Evolutionary conservation across 2,888 invertebrate species (phyloP).

Genomic region (Eumerus sabulonum): DNA sequence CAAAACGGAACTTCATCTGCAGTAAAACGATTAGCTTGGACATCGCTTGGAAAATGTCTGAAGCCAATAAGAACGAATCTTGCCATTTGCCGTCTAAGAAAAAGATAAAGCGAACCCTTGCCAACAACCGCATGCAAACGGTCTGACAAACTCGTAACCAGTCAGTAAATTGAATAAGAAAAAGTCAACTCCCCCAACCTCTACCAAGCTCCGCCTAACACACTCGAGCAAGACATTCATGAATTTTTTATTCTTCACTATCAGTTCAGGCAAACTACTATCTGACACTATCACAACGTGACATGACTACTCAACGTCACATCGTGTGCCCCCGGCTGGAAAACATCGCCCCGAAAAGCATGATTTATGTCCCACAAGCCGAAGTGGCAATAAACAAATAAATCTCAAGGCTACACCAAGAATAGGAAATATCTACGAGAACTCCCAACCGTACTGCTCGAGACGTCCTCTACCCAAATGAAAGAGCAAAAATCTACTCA

Average conservation of each 20-base stretch:
- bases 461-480: constrained; percentile 2
- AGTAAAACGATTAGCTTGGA: too few relatives aligned
- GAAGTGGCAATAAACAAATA: constrained; percentile 3
- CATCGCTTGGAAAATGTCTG: too few relatives aligned
- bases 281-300: constrained; percentile 53
- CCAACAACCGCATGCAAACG: too few relatives aligned
- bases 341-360: constrained; percentile 51
- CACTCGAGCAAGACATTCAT: too few relatives aligned
- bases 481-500: constrained; percentile 38
- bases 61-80: too few relatives aligned
- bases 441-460: not conserved
- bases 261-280: constrained; percentile 16
- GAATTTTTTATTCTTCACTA: not conserved
- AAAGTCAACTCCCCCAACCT: too few relatives aligned
- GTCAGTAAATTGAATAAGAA: too few relatives aligned
- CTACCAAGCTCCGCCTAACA: too few relatives aligned
- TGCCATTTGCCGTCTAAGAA: too few relatives aligned
- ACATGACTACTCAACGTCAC: constrained; percentile 31
- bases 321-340: constrained; percentile 9
- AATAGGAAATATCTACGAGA: not conserved
- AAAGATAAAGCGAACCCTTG: too few relatives aligned
- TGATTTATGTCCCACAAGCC: constrained; percentile 48
- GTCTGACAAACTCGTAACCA: too few relatives aligned
- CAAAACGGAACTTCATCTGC: too few relatives aligned
- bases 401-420: not conserved